Evolutionary conservation across 2,888 invertebrate species (phyloP).

Genomic region (Drosophila nr. medialis): DNA sequence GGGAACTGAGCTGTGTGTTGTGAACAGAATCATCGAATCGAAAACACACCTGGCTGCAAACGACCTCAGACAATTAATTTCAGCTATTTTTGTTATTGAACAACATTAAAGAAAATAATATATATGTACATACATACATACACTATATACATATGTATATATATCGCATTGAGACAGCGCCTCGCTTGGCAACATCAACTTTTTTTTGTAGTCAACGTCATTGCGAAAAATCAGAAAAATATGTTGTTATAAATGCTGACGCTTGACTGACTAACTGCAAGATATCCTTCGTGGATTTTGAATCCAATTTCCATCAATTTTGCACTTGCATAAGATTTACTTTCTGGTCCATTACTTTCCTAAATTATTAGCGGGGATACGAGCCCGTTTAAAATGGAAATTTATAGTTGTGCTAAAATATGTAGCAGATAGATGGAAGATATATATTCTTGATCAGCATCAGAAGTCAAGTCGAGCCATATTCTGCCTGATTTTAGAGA

Average conservation of each 20-base stretch:
- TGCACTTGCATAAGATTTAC: not conserved
- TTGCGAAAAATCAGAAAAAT: constrained; percentile 29
- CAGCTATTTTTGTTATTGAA: constrained; percentile 43
- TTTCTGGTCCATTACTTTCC: not conserved
- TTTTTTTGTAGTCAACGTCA: constrained; percentile 58
- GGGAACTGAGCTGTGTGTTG: constrained; percentile 23
- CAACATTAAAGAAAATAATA: constrained; percentile 43
- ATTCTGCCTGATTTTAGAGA: not conserved
- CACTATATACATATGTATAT: not conserved
- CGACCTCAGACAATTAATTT: constrained; percentile 65
- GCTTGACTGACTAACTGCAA: not conserved
- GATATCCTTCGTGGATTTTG: constrained; percentile 10
- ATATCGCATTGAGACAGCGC: constrained; percentile 19
- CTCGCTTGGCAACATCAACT: constrained; percentile 58
- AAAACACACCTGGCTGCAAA: constrained; percentile 66
- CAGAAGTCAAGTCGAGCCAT: not conserved
- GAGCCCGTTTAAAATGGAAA: too few relatives aligned
- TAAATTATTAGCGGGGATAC: too few relatives aligned
- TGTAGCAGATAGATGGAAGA: not conserved
- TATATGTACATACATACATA: not conserved
- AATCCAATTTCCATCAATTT: not conserved
- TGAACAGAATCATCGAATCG: constrained; percentile 21
- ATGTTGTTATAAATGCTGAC: constrained; percentile 9
- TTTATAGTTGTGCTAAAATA: not conserved
- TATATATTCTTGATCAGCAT: not conserved